These are phyloP conservation scores for Halcyon badia DNA, from an alignment of 2,797 vertebrate genomes.

Conservation along the genomic window DNA sequence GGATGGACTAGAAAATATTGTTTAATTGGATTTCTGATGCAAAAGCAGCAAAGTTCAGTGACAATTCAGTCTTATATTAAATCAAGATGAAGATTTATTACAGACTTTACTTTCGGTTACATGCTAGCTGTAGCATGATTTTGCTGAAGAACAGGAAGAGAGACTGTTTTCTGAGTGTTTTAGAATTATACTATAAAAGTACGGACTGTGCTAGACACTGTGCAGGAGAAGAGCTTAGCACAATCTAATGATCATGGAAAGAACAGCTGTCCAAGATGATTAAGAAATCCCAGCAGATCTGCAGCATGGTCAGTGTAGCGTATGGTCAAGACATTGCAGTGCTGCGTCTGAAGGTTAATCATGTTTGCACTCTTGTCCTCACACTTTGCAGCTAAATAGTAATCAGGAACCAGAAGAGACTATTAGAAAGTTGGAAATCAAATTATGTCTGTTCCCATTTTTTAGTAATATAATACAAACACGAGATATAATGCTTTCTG, in stretches of 20 bases:
- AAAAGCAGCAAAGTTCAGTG: neutral
- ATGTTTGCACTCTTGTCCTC: neutral
- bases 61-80: neutral
- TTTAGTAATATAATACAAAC: neutral
- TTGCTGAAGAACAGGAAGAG: neutral
- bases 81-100: neutral
- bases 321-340: neutral
- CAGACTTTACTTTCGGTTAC: neutral
- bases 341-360: neutral
- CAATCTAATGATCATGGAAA: neutral
- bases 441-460: neutral
- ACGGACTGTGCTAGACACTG: neutral
- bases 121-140: neutral
- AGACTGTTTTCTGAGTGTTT: neutral
- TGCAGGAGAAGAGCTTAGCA: neutral
- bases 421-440: neutral
- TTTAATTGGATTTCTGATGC: constrained; percentile 30
- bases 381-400: neutral
- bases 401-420: neutral
- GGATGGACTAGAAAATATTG: neutral
- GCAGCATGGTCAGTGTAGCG: neutral
- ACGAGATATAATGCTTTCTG: neutral
- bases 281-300: neutral
- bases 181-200: neutral
- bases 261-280: neutral